Base-by-base conservation (phyloP, 2,113 vertebrate genomes). In the Helogale parvula region DNA sequence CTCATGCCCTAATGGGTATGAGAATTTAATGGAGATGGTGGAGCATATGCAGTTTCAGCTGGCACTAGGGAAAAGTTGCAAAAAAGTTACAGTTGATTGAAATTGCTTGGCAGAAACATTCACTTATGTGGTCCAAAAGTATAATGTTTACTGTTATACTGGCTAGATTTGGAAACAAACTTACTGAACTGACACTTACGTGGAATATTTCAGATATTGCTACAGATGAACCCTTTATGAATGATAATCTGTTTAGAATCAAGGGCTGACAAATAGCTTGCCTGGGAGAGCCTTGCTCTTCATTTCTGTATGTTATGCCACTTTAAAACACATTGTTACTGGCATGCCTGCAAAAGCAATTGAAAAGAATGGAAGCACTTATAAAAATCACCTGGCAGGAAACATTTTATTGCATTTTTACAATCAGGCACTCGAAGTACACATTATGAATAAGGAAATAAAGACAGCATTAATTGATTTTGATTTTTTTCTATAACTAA, bases 211-310 rank as follows among this genome's bases (percentile, higher is more conserved):
- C 31, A 94, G 41, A 93, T 95, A 95, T 74, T 88, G 16, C 7
- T 88, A 7, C 11, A 90, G 82, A 95, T 74, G 80, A 91, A 50
- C n/a, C 7, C 57, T 76, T 96, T 88, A 94, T 91, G 77, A 85
- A 90, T 97, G 57, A 94, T 98, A 79, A 95, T 82, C 45, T 96
- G 27, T 96, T 96, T 95, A 90, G 25, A 90, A 95, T 80, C 74
- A 88, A 65, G 21, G 35, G 31, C 15, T 88, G 25, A 54, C 35
- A 96, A 86, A 35, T 81, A 57, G 21, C 52, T 96, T 93, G 19
- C 45, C 38, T 97, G n/a, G 41, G 2, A 84, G 3, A 57, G 15
- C 1, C 5, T 29, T 74, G 4, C 25, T 87, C 17, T 90, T 94
- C 11, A 82, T 96, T 95, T 98, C 29, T 68, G 21, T 38, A 60